Percentiles rank a stretch among this genome's conserved stretches.
phyloP scores from a whole-genome alignment of 2,888 invertebrate genomes.

The Clitarchus hookeri region DNA sequence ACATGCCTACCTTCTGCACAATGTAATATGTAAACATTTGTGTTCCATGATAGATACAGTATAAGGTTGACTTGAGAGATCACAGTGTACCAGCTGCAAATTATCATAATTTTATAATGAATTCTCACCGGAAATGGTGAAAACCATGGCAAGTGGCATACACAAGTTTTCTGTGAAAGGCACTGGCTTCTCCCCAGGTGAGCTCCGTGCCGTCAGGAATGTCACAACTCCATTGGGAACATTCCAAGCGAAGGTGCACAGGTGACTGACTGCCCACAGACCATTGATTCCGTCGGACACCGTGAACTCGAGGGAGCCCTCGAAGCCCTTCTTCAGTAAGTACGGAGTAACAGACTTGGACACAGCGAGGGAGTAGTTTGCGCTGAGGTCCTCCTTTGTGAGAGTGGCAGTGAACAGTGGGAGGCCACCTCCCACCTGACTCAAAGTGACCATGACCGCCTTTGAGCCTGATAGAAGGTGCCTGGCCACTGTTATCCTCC shows the following conservation, averaged over 20 bases:
- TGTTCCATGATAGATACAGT: too few relatives aligned
- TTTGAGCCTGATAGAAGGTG: not conserved
- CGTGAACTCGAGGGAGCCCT: slow-evolving; percentile 39
- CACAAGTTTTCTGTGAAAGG: slow-evolving; percentile 36
- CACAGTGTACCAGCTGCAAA: not conserved
- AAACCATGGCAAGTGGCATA: slow-evolving; percentile 34
- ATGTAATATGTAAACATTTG: too few relatives aligned
- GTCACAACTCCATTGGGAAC: slow-evolving; percentile 35
- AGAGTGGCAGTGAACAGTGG: not conserved
- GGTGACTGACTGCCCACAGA: not conserved
- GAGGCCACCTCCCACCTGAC: not conserved
- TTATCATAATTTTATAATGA: not conserved
- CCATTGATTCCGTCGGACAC: not conserved
- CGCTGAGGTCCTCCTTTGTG: slow-evolving; percentile 5
- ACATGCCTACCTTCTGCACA: too few relatives aligned
- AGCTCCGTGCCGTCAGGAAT: slow-evolving; percentile 33
- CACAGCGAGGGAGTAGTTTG: slow-evolving; percentile 24
- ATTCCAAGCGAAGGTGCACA: slow-evolving; percentile 35
- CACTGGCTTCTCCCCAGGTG: slow-evolving; percentile 31
- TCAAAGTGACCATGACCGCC: not conserved
- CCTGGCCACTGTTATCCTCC: slow-evolving; percentile 30
- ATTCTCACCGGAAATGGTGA: slow-evolving; percentile 39
- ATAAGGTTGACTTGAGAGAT: too few relatives aligned
- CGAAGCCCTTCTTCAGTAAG: slow-evolving; percentile 42
- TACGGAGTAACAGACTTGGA: slow-evolving; percentile 34